Evolutionary conservation across 2,888 invertebrate species (phyloP), one percentile per base, ranked within the genome.

Genomic region (Catocala sponsa): DNA sequence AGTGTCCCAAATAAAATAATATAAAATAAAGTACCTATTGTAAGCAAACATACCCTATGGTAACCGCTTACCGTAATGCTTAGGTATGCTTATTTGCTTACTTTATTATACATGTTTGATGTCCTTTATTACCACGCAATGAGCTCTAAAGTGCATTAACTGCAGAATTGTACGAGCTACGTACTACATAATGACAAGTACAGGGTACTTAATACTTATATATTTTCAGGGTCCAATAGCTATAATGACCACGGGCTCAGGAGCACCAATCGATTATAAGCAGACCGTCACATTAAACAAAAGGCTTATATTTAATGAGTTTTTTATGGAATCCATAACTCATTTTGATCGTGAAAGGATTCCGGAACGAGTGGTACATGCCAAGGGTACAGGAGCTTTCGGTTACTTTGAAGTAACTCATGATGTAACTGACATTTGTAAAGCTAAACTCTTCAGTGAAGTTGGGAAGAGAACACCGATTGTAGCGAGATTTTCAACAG

Each of bases 341-440:
- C 97, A 98, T 82, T 98, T 98, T 79, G 96, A 96, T 80, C 94
- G 98, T 38, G 99, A 99, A 87, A 95, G 98, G 55, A 98, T 98
- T 75, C 98, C 98, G 0, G 98, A 99, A 85, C 95, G 98, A 72
- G 97, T 98, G 0, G 98, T 98, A 0, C 98, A 98, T 85, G 98
- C 98, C 0, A 99, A 99, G 89, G 99, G 98, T 66, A 97, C 97
- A 44, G 98, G 97, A n/a, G 97, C 97, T 4, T 97, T 25, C 4
- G 25, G 25, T 25, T 25, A 25, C 25, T 25, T 25, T 25, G 25
- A 25, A 25, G 25, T 25, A 5, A 98, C 98, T 0, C 96, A 98
- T 76, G 97, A 98, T 82, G 97, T 98, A 64, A 95, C 95, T 4
- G 95, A 96, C 78, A 97, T 97, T 80, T 95, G 95, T 68, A 97